Conservation (phyloP, 2,888 invertebrate genomes). For the Nomada goodeniana region DNA sequence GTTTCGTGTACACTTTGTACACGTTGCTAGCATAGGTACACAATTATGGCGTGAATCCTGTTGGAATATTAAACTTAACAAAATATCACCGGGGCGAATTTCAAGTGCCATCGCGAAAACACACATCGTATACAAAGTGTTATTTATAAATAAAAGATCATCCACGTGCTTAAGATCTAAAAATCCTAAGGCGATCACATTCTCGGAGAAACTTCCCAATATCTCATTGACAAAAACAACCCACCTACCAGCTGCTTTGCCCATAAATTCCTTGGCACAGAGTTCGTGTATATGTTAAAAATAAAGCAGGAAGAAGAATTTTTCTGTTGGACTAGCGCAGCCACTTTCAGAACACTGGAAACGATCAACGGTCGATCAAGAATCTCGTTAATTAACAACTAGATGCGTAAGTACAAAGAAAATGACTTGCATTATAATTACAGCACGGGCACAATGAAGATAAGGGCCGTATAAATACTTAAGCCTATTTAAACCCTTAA, state of each 20-base stretch:
- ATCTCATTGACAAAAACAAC: constrained; percentile 30
- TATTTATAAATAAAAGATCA: not conserved
- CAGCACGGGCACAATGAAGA: not conserved
- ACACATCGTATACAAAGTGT: not conserved
- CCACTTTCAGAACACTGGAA: not conserved
- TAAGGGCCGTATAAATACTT: constrained; percentile 4
- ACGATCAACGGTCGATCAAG: not conserved
- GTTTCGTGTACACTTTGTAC: constrained; percentile 12
- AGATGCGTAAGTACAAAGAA: not conserved
- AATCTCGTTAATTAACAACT: constrained; percentile 3
- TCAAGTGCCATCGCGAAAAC: not conserved
- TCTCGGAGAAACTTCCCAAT: not conserved
- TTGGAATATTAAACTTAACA: not conserved
- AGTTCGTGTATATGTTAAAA: constrained; percentile 30
- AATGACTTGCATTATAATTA: not conserved
- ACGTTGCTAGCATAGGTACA: constrained; percentile 15
- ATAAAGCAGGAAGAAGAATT: not conserved
- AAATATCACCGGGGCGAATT: not conserved
- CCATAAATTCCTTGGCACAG: constrained; percentile 59
- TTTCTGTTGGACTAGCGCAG: not conserved
- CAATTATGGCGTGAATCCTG: constrained; percentile 36
- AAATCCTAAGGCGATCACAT: not conserved
- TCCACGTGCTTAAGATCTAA: not conserved
- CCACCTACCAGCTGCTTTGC: constrained; percentile 31
- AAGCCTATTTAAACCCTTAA: constrained; percentile 17